Evolutionary conservation across 2,113 vertebrate genomes (phyloP).

Genomic region (Damaliscus lunatus): DNA sequence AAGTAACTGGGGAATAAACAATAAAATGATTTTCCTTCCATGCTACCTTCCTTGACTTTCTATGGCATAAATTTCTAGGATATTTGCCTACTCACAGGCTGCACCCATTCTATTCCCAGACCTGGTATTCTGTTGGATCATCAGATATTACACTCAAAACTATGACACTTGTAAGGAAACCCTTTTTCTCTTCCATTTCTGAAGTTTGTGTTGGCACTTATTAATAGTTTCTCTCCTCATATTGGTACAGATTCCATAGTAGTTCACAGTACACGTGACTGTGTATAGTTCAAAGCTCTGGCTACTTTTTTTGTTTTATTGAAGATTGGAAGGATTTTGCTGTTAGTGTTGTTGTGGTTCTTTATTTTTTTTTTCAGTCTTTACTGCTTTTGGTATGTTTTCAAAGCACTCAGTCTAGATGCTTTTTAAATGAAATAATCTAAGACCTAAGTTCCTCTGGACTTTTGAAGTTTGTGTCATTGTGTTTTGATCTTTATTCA

Average conservation of each 20-base stretch:
- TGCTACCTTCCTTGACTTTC: background rate
- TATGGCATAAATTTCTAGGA: background rate
- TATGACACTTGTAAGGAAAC: background rate
- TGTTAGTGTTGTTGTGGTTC: background rate
- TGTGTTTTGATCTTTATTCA: constrained; percentile 6
- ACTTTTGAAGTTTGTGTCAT: background rate
- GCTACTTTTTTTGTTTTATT: constrained; percentile 35
- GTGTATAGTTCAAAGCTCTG: background rate
- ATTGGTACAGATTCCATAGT: background rate
- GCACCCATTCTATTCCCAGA: background rate
- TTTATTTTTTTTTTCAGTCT: background rate
- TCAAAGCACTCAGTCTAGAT: background rate
- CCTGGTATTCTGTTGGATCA: background rate
- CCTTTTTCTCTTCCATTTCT: background rate
- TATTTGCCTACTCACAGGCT: background rate
- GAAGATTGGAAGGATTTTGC: background rate
- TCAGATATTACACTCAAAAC: background rate
- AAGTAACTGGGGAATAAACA: background rate
- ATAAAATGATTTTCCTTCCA: background rate
- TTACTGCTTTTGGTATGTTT: constrained; percentile 4
- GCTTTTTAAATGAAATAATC: background rate
- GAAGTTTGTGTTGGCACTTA: background rate
- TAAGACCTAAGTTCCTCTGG: background rate
- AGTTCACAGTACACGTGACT: background rate
- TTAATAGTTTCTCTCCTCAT: background rate